Base-by-base conservation (phyloP, 2,797 vertebrate species). In the Sebastiscus tertius region DNA sequence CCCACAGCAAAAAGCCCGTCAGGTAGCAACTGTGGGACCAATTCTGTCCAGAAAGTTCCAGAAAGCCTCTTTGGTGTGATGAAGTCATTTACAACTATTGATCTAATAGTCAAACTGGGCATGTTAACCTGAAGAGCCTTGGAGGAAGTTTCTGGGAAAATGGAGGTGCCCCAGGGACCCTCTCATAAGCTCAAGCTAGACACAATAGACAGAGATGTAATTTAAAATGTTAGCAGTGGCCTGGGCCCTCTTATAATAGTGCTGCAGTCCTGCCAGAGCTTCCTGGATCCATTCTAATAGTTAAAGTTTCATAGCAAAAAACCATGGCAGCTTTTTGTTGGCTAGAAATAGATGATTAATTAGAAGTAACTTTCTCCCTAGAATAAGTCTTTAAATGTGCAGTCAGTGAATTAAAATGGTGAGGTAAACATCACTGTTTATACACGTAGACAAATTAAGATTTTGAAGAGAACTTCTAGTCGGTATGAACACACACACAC, bases 1-100 rank as follows among this genome's bases (percentile, higher is more conserved):
- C 64, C 58, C 33, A 58, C 55, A 69, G 69, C 29, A 34, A 4
- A 4, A 4, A 52, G 69, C 83, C 80, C 84, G 82, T 92, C 86
- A 90, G 79, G 85, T 82, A 86, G 89, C 83, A 95, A 94, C 90
- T 80, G 82, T 89, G 90, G 88, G 86, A 92, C 92, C 87, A 93
- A 90, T 93, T 92, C 82, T 81, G 86, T 88, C 87, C 79, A 89
- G 85, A 93, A 94, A 93, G 93, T 94, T 95, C 49, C 49, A 52
- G 49, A 52, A n/a, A 52, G 87, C 87, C 90, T 92, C 93, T 92
- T 91, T 89, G 88, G 80, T 87, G 89, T 88, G 93, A 96, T 95
- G 89, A 95, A 95, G 93, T 95, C 93, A 94, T 95, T 96, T 96
- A 94, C 92, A 95, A 93, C 93, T 96, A 96, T 96, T 95, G 95